phyloP scores from a whole-genome alignment of 2,113 vertebrate species.

The Aramus guarauna region DNA sequence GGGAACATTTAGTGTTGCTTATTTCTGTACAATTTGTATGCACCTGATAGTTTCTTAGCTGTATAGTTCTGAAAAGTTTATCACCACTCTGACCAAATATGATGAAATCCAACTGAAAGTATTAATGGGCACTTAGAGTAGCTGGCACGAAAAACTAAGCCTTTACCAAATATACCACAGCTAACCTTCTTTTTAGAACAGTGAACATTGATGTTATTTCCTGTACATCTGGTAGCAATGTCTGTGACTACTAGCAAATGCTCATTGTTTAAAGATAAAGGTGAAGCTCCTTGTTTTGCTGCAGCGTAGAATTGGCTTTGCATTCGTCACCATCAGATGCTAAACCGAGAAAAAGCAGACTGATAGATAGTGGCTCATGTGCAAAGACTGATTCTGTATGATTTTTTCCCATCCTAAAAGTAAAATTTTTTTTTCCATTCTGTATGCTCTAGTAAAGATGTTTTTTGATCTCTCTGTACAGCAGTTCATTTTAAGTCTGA shows the following conservation, averaged over 20 bases:
- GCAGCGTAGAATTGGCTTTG: not conserved
- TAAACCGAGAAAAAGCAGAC: slow-evolving; percentile 7
- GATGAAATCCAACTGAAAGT: not conserved
- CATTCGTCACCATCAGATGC: not conserved
- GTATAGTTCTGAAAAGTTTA: not conserved
- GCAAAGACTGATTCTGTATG: not conserved
- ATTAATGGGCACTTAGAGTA: not conserved
- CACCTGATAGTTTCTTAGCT: not conserved
- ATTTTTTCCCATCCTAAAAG: not conserved
- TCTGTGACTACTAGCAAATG: not conserved
- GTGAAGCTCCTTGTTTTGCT: not conserved
- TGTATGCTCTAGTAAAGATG: slow-evolving; percentile 9
- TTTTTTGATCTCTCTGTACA: slow-evolving; percentile 25
- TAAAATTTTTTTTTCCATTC: not conserved
- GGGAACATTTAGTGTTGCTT: not conserved
- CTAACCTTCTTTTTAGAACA: not conserved
- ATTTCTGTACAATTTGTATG: not conserved
- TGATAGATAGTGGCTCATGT: not conserved
- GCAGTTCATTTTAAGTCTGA: slow-evolving; percentile 33
- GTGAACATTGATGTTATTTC: not conserved
- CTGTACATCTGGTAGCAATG: not conserved
- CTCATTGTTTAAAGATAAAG: slow-evolving; percentile 5
- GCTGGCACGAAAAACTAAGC: not conserved
- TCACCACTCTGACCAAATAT: not conserved
- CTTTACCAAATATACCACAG: not conserved